A percentile compares a stretch with the other conserved stretches of the same genome.
phyloP scores from a whole-genome alignment of 1,140 invertebrate species.

The Lordiphosa collinella region DNA sequence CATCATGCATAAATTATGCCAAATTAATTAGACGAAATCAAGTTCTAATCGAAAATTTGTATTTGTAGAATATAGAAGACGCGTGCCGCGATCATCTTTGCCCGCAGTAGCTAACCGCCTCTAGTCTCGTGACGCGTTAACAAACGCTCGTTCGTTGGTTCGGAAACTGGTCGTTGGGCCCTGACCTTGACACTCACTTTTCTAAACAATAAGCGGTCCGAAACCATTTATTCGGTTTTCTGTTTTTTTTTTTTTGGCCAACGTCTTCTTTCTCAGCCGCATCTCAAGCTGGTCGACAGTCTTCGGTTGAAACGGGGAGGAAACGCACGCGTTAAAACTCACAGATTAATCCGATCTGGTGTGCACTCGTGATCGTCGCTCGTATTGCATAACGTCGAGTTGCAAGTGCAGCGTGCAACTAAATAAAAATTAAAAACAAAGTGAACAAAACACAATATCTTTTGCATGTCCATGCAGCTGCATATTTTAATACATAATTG shows the following conservation, averaged over 20 bases:
- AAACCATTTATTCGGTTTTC: conserved; percentile 38
- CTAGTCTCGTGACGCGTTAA: conserved; percentile 55
- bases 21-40: conserved; percentile 29
- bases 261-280: conserved; percentile 74
- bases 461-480: conserved; percentile 52
- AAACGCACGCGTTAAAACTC: conserved; percentile 38
- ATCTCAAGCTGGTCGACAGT: conserved; percentile 53
- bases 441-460: conserved; percentile 17
- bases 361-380: not conserved
- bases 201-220: conserved; percentile 54
- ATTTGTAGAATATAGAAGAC: conserved; percentile 25
- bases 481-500: conserved; percentile 72
- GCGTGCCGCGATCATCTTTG: conserved; percentile 46
- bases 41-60: conserved; percentile 32
- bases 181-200: conserved; percentile 79
- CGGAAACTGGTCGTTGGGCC: conserved; percentile 43
- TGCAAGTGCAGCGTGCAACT: conserved; percentile 59
- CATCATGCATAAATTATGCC: conserved; percentile 63
- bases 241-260: conserved; percentile 40
- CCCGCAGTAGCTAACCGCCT: conserved; percentile 34
- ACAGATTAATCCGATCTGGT: conserved; percentile 2
- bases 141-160: conserved; percentile 14
- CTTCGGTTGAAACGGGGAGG: conserved; percentile 62
- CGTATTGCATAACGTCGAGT: conserved; percentile 40
- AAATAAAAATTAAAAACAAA: conserved; percentile 20